Conservation (phyloP, 2,888 invertebrate genomes). For the Drosophila recens region DNA sequence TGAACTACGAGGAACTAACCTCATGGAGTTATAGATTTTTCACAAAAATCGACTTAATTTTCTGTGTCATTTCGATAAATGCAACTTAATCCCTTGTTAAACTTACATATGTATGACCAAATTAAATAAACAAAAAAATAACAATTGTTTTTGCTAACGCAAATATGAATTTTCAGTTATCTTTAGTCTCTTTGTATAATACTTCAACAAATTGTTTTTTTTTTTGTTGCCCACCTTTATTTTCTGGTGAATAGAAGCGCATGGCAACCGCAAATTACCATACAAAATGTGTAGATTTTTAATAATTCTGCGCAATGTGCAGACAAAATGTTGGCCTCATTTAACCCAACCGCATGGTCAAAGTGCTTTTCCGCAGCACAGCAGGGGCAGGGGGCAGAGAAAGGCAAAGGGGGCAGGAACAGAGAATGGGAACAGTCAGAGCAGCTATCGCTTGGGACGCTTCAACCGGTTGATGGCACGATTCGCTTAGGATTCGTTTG, state of each 20-base stretch:
- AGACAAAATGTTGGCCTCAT: conserved; percentile 21
- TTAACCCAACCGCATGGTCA: conserved; percentile 50
- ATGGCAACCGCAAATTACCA: conserved; percentile 37
- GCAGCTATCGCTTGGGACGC: conserved; percentile 19
- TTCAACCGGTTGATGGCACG: conserved; percentile 34
- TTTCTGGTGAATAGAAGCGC: conserved; percentile 19
- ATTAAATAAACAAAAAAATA: background rate
- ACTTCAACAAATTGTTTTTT: background rate
- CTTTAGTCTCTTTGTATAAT: background rate
- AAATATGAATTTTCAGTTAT: background rate
- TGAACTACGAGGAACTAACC: no score
- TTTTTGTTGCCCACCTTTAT: conserved; percentile 25
- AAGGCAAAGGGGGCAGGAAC: no score
- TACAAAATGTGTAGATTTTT: conserved; percentile 26
- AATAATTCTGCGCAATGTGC: conserved; percentile 26
- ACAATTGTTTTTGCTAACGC: conserved; percentile 5
- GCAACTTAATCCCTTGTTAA: no score
- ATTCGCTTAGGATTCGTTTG: conserved; percentile 24
- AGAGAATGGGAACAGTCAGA: background rate
- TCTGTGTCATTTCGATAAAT: no score
- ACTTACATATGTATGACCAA: background rate
- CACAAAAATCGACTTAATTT: no score
- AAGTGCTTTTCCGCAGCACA: conserved; percentile 36
- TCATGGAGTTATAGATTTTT: no score
- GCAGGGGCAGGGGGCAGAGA: background rate